Evolutionary conservation across 2,113 vertebrate genomes (phyloP), one percentile per base, ranked within the genome.

Genomic region (Upupa epops): DNA sequence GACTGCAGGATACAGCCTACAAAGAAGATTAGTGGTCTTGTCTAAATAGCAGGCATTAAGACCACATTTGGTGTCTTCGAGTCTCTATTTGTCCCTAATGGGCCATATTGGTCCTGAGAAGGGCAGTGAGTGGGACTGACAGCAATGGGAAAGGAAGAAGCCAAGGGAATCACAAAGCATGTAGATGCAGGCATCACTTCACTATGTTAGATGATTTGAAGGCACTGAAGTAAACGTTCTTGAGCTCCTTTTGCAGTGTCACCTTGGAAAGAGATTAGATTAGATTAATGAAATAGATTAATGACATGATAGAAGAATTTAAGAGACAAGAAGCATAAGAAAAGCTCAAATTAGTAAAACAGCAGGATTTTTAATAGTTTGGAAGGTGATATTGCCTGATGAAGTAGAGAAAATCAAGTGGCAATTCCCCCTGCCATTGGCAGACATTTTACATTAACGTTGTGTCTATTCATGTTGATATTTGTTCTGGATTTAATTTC

Each of bases 271-370:
- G 65, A 75, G 69, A 93, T 90, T 95, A 82, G 68, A 64, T 92
- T 84, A 89, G 88, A 92, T 79, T 94, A 95, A 64, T 55, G 46
- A 46, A 87, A 93, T 92, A 89, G 88, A 92, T 79, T 94, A 95
- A 64, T 55, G 46, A 46, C 89, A 93, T 92, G 91, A 54, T 32
- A 78, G 58, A 71, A 85, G 89, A 84, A 63, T n/a, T n/a, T n/a
- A 49, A 11, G 45, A 74, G 49, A 58, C 55, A 88, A 55, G 11
- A 81, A 87, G 74, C 18, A 5, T 19, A 49, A 74, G 37, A 64
- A 90, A 84, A 94, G 13, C n/a, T 29, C 21, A 79, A 92, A 89
- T 52, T 26, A 76, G 9, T 58, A 42, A 73, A 90, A 71, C 69
- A 26, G 2, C 17, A 17, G 66, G 28, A 88, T 69, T 13, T 84